Base-by-base conservation (phyloP, 2,113 vertebrate genomes). In the Porphyrio hochstetteri region DNA sequence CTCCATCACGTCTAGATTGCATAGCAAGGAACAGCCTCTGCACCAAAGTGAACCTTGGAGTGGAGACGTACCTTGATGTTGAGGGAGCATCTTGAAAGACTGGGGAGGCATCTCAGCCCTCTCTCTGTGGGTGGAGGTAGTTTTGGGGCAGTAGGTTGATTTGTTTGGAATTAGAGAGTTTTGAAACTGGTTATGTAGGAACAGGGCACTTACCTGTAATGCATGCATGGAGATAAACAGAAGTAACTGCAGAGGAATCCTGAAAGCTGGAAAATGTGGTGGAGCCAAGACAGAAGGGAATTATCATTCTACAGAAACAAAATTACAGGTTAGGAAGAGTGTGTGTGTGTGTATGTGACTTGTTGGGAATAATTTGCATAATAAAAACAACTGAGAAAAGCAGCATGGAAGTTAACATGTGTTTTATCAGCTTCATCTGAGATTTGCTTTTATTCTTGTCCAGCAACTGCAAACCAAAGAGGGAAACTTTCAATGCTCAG, bases 381-480 rank as follows among this genome's bases (percentile, higher is more conserved):
- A 78, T 27, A 76, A 55, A 87, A 94, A 92, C 79, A 88, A 72
- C 40, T 69, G 84, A 72, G 91, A 35, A 71, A 94, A 81, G 64
- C 46, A 64, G 33, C 0, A 2, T 72, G 31, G 55, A 91, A 77
- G 71, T 67, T 74, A 64, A 42, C 27, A 15, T 78, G 31, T 11
- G 0, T 86, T 93, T 88, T 90, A 56, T 86, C 31, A 86, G 42
- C 60, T 79, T 89, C 74, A 5, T 92, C 80, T 63, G 68, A 42
- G 44, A 42, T 68, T 80, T 91, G 31, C 83, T 93, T 95, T 96
- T 93, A 69, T 88, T 86, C 72, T 36, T 71, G 80, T 92, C 92
- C 90, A 96, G 90, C 52, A 76, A 31, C 72, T 92, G 55, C 18
- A 75, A 86, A 84, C 61, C 40, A 72, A 71, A 78, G 60, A 44